Evolutionary conservation across 2,113 vertebrate species (phyloP), one percentile per base, ranked within the genome.

Genomic region (Tapirus terrestris): DNA sequence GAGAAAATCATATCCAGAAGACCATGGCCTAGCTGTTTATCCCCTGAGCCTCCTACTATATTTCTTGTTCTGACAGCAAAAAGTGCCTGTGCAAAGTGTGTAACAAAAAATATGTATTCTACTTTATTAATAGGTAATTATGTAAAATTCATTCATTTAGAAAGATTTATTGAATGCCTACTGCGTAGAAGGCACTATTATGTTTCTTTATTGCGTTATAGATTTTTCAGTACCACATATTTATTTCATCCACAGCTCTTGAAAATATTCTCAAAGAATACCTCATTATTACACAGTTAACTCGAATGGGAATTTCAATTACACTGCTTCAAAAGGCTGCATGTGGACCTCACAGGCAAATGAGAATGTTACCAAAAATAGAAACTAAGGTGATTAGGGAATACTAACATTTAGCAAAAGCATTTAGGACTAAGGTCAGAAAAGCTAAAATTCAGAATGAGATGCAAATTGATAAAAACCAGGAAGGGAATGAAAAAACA

Each of bases 381-480:
- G 83, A 95, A 83, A 87, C 33, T 5, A 72, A 43, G 36, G 17
- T 65, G 68, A 58, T 70, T 51, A 79, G 33, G 5, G 51, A 75
- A 92, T 12, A 83, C 43, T 67, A 39, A 88, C 90, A 53, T 63
- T 65, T 84, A 96, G 61, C 53, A 91, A 96, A 93, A 75, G 14
- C 8, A 45, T 87, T 92, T 70, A 88, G 27, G 36, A 58, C 33
- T 43, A 76, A 94, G 29, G 21, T 60, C 70, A 96, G 80, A 90
- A 92, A 76, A 81, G 12, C 10, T 45, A 77, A 95, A 89, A 33
- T 72, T 86, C 53, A 95, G 27, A 90, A 92, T 27, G 33, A 97
- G 45, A 88, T 81, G 39, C 4, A 95, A 84, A 89, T 48, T 68
- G 31, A 27, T 70, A 79, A 80, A 67, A 39, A 23, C 2, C 58